Conservation (phyloP, 2,113 vertebrate genomes). For the Tetraodon nigroviridis region DNA sequence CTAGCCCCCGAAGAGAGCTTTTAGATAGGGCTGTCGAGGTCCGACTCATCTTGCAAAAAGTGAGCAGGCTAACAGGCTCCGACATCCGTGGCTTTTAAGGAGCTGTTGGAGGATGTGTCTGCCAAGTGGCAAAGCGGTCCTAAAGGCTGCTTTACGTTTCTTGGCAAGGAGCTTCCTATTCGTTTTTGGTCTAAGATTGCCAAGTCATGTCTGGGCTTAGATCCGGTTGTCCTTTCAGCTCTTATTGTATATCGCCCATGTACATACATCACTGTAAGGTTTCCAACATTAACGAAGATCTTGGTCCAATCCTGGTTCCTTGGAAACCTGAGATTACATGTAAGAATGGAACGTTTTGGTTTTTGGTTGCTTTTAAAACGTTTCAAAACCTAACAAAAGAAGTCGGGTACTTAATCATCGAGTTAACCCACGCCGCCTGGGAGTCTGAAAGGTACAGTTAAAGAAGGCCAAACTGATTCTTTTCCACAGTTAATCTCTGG, state of each 20-base stretch:
- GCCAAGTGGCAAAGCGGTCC: constrained; percentile 39
- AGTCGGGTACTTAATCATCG: too few species aligned
- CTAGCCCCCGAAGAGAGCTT: constrained; percentile 32
- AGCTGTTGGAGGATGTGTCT: constrained; percentile 29
- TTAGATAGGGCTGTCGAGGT: constrained; percentile 44
- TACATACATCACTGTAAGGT: not conserved
- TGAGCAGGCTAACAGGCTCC: constrained; percentile 43
- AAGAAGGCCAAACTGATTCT: not conserved
- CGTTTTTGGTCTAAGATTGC: constrained; percentile 35
- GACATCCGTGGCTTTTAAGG: constrained; percentile 48
- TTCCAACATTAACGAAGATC: not conserved
- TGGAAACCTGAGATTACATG: not conserved
- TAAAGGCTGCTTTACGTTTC: constrained; percentile 25
- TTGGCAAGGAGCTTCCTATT: constrained; percentile 26
- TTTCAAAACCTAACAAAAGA: too few species aligned
- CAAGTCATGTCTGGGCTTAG: constrained; percentile 30
- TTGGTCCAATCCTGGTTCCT: not conserved
- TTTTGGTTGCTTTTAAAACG: too few species aligned
- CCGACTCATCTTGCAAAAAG: constrained; percentile 32
- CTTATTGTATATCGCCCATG: not conserved
- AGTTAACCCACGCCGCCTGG: too few species aligned
- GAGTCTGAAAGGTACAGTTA: too few species aligned
- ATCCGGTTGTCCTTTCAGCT: constrained; percentile 14
- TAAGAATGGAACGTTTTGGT: not conserved
- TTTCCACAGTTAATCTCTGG: too few species aligned